Percentiles rank a stretch among this genome's conserved stretches.
These are phyloP conservation scores for Cottus gobio DNA, from an alignment of 2,113 vertebrate genomes.

Conservation along the genomic window DNA sequence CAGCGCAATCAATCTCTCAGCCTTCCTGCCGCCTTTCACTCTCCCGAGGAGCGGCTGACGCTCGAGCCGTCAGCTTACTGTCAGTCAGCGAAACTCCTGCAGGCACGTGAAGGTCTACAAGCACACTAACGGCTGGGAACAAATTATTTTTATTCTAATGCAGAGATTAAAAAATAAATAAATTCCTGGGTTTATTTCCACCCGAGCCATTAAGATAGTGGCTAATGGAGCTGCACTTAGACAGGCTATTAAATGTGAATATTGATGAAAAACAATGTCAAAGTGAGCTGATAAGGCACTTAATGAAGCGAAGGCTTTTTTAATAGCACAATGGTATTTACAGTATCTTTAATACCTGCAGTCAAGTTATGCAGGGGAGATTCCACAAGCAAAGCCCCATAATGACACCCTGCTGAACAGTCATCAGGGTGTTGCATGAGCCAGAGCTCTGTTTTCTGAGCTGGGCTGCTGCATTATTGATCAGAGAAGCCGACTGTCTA, in stretches of 20 bases:
- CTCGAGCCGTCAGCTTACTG: slow-evolving; percentile 40
- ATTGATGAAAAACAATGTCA: slow-evolving; percentile 7
- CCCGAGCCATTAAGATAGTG: neutral
- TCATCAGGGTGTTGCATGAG: slow-evolving; percentile 17
- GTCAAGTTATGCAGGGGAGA: slow-evolving; percentile 11
- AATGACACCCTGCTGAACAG: slow-evolving; percentile 22
- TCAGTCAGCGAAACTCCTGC: slow-evolving; percentile 27
- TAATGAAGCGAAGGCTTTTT: neutral
- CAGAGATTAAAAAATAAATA: neutral
- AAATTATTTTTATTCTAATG: neutral
- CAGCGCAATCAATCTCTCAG: slow-evolving; percentile 73
- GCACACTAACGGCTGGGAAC: slow-evolving; percentile 16
- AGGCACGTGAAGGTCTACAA: slow-evolving; percentile 11
- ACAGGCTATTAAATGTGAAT: neutral
- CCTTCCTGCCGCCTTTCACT: slow-evolving; percentile 41
- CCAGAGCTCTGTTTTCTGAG: slow-evolving; percentile 2
- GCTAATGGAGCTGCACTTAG: neutral
- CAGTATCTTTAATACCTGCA: slow-evolving; percentile 1
- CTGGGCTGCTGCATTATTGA: slow-evolving; percentile 50
- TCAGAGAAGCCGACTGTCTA: slow-evolving; percentile 26
- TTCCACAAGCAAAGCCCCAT: slow-evolving; percentile 10
- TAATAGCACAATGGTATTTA: slow-evolving; percentile 23
- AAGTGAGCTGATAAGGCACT: neutral
- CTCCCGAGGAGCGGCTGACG: slow-evolving; percentile 38
- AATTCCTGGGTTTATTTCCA: neutral